phyloP scores from a whole-genome alignment of 2,113 vertebrate genomes.

The Patagioenas fasciata region DNA sequence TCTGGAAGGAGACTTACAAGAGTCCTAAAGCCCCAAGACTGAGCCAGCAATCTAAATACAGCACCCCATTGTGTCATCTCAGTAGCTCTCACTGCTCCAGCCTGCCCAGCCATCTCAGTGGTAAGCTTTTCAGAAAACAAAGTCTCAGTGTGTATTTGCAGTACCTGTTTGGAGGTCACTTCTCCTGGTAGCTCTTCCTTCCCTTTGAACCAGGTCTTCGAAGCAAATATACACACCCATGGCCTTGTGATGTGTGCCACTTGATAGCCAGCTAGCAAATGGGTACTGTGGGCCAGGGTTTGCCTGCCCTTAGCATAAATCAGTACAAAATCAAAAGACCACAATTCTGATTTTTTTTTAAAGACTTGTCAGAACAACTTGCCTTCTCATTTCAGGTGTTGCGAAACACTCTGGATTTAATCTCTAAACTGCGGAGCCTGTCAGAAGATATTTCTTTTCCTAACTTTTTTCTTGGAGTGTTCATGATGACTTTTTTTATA shows the following conservation, averaged over 20 bases:
- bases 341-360: neutral
- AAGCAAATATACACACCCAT: neutral
- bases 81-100: neutral
- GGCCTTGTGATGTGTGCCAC: neutral
- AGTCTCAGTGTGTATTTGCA: neutral
- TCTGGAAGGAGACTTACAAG: neutral
- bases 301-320: neutral
- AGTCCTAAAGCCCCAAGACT: neutral
- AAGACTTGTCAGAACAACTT: constrained; percentile 21
- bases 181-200: neutral
- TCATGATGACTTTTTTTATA: constrained; percentile 1
- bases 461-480: neutral
- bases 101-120: neutral
- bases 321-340: neutral
- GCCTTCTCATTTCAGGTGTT: neutral
- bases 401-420: neutral
- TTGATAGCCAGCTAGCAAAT: neutral
- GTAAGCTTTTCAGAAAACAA: neutral
- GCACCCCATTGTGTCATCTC: neutral
- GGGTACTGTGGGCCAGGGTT: neutral
- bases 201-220: neutral
- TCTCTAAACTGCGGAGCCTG: neutral
- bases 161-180: neutral
- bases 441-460: neutral
- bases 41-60: neutral